Evolutionary conservation across 2,888 invertebrate genomes (phyloP).

Genomic region (Macropis europaea): DNA sequence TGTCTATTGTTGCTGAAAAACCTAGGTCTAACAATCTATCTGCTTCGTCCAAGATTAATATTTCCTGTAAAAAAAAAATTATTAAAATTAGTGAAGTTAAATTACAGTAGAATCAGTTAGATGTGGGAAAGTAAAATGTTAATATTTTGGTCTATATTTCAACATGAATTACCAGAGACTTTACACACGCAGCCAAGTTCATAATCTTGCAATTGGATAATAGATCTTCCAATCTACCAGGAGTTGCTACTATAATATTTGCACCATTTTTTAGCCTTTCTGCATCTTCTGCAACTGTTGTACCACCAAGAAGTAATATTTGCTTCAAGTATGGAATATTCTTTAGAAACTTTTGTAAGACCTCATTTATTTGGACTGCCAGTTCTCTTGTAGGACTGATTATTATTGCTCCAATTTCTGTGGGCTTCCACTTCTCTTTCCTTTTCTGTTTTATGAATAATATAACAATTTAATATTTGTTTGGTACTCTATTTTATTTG

Average conservation of each 20-base stretch:
- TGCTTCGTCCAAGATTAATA: conserved; percentile 97
- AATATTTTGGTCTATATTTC: not conserved
- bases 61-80: conserved; percentile 83
- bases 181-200: conserved; percentile 87
- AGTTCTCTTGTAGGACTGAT: conserved; percentile 98
- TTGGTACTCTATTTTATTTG: too few relatives aligned
- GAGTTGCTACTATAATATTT: conserved; percentile 96
- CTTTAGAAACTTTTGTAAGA: conserved; percentile 81
- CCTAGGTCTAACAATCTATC: conserved; percentile 96
- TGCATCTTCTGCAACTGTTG: conserved; percentile 88
- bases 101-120: too few relatives aligned
- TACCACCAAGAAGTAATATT: conserved; percentile 90
- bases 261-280: conserved; percentile 86
- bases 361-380: conserved; percentile 92
- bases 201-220: conserved; percentile 86
- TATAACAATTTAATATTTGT: not conserved
- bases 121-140: too few relatives aligned
- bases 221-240: conserved; percentile 95
- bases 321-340: conserved; percentile 81
- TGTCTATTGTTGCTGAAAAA: conserved; percentile 91
- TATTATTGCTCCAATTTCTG: conserved; percentile 93
- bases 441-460: conserved; percentile 78
- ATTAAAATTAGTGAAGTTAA: not conserved
- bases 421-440: conserved; percentile 84
- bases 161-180: conserved; percentile 85